These are phyloP conservation scores for Carassius auratus DNA, from an alignment of 2,113 vertebrate genomes.

Conservation along the genomic window DNA sequence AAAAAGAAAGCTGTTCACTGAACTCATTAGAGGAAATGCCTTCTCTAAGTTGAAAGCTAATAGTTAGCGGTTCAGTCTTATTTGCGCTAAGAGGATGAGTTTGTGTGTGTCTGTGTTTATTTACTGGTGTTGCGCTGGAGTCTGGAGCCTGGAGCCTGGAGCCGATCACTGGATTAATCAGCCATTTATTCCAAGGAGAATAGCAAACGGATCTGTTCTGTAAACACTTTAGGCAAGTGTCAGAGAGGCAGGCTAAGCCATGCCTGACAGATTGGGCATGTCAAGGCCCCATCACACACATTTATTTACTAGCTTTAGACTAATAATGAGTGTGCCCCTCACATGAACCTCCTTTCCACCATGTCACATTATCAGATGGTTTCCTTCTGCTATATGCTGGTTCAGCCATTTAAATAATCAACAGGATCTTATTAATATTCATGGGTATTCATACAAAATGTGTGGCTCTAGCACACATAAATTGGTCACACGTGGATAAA, in stretches of 20 bases:
- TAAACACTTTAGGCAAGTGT: constrained; percentile 32
- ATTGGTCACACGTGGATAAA: not conserved
- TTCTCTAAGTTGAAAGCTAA: not conserved
- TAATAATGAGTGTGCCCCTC: constrained; percentile 16
- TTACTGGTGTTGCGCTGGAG: not conserved
- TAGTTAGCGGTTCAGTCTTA: not conserved
- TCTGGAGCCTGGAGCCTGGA: constrained; percentile 21
- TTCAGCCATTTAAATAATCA: constrained; percentile 14
- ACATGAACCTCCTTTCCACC: not conserved
- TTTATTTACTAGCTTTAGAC: constrained; percentile 5
- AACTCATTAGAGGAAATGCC: constrained; percentile 8
- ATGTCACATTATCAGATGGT: constrained; percentile 9
- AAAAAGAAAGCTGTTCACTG: not conserved
- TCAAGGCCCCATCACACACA: constrained; percentile 25
- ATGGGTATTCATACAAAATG: not conserved
- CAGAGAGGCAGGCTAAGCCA: constrained; percentile 23
- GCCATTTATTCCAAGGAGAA: constrained; percentile 17
- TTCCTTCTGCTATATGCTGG: constrained; percentile 16
- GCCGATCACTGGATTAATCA: constrained; percentile 31
- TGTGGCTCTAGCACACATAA: not conserved
- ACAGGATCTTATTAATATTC: constrained; percentile 20
- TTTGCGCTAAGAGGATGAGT: not conserved
- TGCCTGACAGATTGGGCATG: constrained; percentile 18
- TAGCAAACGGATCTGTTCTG: constrained; percentile 22
- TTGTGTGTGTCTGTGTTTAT: constrained; percentile 19